These are phyloP conservation scores for Palythoa grandiflora DNA, from an alignment of 92 coral and sea anemone genomes.

Conservation along the genomic window DNA sequence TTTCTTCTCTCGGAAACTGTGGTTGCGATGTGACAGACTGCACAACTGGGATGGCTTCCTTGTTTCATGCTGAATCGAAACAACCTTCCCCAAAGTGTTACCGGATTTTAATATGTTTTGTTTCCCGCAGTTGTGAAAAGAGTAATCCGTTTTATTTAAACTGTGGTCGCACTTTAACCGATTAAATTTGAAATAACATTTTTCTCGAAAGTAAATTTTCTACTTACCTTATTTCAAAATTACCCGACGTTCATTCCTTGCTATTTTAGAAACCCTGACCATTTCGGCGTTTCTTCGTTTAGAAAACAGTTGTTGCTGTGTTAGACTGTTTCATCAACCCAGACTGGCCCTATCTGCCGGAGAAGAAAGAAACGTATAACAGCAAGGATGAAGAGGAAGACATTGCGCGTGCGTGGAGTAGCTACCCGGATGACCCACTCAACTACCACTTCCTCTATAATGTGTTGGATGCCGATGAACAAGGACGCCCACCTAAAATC, in stretches of 20 bases:
- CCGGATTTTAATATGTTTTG: too few species aligned
- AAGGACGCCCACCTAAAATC: constrained; percentile 79
- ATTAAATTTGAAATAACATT: too few species aligned
- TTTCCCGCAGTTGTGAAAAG: too few species aligned
- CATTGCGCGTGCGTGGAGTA: constrained; percentile 92
- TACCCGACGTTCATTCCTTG: neutral
- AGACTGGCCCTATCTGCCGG: constrained; percentile 95
- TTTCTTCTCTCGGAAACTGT: too few species aligned
- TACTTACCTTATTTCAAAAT: neutral
- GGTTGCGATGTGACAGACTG: too few species aligned
- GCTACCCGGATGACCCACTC: constrained; percentile 96
- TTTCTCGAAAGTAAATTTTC: too few species aligned
- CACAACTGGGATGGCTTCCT: too few species aligned
- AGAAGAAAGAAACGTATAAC: constrained; percentile 56
- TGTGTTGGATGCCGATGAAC: constrained; percentile 87
- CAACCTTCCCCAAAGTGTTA: too few species aligned
- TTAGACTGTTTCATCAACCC: constrained; percentile 91
- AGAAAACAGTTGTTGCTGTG: constrained; percentile 97
- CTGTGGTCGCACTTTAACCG: too few species aligned
- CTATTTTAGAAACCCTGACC: neutral
- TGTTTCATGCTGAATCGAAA: too few species aligned
- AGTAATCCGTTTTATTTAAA: too few species aligned
- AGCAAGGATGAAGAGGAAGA: constrained; percentile 55
- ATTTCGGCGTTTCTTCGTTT: neutral
- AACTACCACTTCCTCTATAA: constrained; percentile 92